Base-by-base conservation (phyloP, 2,113 vertebrate species). In the Pachyramphus minor region DNA sequence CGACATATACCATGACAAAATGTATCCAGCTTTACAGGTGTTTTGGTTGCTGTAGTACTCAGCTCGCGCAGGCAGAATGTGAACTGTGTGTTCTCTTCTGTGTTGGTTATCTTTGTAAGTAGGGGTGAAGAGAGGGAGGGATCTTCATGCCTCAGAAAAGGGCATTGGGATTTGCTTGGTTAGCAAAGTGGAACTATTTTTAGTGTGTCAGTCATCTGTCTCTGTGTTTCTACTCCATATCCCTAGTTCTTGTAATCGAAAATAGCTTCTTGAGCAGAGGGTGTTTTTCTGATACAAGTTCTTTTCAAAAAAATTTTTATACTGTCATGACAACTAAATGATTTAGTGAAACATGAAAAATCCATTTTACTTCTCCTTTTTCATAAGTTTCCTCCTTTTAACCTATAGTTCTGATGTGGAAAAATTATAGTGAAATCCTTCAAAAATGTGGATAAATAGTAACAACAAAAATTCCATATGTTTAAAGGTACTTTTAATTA, bases 161-260 rank as follows among this genome's bases (percentile, higher is more conserved):
- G 60, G 39, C 13, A 2, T 18, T 82, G n/a, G 35, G n/a, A 33
- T 80, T 86, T 83, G 66, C n/a, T 41, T 83, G 21, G 35, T 75
- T 78, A 52, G 25, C 39, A 16, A 11, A 78, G 47, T 68, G 39
- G 31, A 72, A 21, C 69, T 94, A 56, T 93, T 89, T 94, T 87
- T 93, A 74, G 35, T 59, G 37, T 71, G 52, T 56, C 39, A 52
- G 28, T 90, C n/a, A 42, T 63, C 35, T 71, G 1, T 76, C 24
- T 66, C 39, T 87, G 4, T 9, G 20, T 93, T 87, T 87, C 42
- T 84, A 5, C 12, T 82, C 24, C 9, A 5, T 75, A 60, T 63
- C 35, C 20, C 23, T 64, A 55, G 44, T 64, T 64, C 87, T 52
- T 64, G 18, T 71, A 37, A 71, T 75, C 30, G 78, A 67, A 95